Base-by-base conservation (phyloP, 1,140 invertebrate genomes). In the Zophobas morio region DNA sequence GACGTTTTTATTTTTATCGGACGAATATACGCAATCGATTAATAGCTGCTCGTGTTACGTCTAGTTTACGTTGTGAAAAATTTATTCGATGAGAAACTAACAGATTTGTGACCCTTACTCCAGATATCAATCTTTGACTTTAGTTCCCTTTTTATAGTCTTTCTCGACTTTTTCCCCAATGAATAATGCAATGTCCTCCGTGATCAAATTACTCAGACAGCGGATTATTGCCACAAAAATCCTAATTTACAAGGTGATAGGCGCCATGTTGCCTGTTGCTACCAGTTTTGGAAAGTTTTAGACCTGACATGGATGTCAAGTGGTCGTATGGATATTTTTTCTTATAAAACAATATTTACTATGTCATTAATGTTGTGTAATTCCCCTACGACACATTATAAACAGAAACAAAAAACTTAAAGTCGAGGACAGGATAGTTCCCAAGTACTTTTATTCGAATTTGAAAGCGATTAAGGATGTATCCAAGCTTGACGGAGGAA, bases 11-110 rank as follows among this genome's bases (percentile, higher is more conserved):
- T 42, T 42, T 66, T 66, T 63, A 36, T 63, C 42, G 20, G n/a
- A 66, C 32, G 4, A n/a, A 46, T 51, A 20, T 51, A 20, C 20
- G 4, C 39, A 2, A 46, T 39, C 36, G 57, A 63, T 63, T 63
- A 51, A 66, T 66, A 66, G 60, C 60, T 51, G 49, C 6, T 40
- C 60, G 60, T 66, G 60, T 20, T 66, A 66, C 20, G 37, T 1
- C 8, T 33, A 42, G 60, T 66, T 66, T 66, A 66, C 60, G 40
- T 42, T 8, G 60, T 66, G 60, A 66, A 66, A 66, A 66, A 66
- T 66, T 66, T 66, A 66, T 66, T 66, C 60, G 60, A 66, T 66
- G 60, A 66, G 60, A 66, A 66, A 66, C 57, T 63, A 63, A 63
- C 39, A 66, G 39, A 66, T 66, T 66, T 66, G 60, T 66, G 60